Conservation (phyloP, 2,797 vertebrate genomes). For the Rhinogobio ventralis region DNA sequence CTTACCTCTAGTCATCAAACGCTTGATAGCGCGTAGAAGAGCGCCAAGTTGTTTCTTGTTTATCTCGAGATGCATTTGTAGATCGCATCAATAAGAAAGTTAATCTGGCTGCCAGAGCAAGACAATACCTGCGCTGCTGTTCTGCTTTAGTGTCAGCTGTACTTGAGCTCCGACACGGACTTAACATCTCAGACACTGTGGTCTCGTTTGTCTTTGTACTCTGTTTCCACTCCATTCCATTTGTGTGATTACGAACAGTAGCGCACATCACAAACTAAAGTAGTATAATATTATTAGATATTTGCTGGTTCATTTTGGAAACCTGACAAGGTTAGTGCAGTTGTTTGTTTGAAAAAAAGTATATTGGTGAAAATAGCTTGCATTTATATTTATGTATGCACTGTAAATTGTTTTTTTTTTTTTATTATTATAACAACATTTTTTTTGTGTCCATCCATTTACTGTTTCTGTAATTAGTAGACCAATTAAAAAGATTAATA, state of each 20-base stretch:
- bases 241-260: neutral
- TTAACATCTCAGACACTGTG: neutral
- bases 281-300: neutral
- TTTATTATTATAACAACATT: neutral
- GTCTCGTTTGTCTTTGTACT: neutral
- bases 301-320: neutral
- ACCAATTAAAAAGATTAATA: neutral
- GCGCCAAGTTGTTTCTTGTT: constrained; percentile 32
- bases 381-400: no score
- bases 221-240: neutral
- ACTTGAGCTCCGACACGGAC: constrained; percentile 20
- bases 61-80: constrained; percentile 18
- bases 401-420: neutral
- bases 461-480: neutral
- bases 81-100: constrained; percentile 41
- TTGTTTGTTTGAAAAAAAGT: neutral
- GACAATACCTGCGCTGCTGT: constrained; percentile 31
- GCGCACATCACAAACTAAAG: neutral
- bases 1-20: constrained; percentile 15
- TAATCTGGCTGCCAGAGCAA: constrained; percentile 25
- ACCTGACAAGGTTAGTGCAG: neutral
- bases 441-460: neutral
- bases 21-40: constrained; percentile 17
- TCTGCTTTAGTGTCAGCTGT: constrained; percentile 16
- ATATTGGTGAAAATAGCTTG: neutral